Evolutionary conservation across 2,888 invertebrate genomes (phyloP).

Genomic region (Drosophila borborema): DNA sequence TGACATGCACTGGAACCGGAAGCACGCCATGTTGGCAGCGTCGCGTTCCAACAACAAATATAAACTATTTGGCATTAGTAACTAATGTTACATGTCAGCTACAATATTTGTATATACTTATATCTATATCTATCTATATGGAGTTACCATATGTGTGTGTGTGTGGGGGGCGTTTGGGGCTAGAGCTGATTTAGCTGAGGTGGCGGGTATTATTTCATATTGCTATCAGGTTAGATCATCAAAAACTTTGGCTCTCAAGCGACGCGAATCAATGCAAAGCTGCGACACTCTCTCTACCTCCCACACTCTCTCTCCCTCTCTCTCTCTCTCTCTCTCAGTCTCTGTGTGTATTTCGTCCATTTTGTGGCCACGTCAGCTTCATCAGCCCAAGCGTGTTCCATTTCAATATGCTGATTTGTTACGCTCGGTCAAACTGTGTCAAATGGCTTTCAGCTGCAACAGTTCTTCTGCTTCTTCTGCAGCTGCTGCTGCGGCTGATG

Average conservation of each 20-base stretch:
- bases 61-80: conserved; percentile 53
- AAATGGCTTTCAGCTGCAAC: conserved; percentile 74
- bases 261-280: conserved; percentile 34
- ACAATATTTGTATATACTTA: not conserved
- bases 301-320: not conserved
- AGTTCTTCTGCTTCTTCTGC: conserved; percentile 33
- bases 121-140: not conserved
- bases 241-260: conserved; percentile 22
- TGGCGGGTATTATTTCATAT: not conserved
- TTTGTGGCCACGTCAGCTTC: conserved; percentile 52
- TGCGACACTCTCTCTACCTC: not conserved
- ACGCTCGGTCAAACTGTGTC: conserved; percentile 79
- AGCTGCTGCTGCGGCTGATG: not conserved
- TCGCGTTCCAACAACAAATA: conserved; percentile 56
- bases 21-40: conserved; percentile 65
- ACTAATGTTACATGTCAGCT: conserved; percentile 46
- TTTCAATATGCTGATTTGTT: conserved; percentile 69
- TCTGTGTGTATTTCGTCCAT: not conserved
- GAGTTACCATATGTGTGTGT: not conserved
- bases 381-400: conserved; percentile 51
- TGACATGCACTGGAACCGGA: conserved; percentile 55
- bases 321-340: not conserved
- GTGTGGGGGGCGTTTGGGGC: not conserved
- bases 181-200: not conserved
- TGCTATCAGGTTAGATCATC: conserved; percentile 48